Base-by-base conservation (phyloP, 2,888 invertebrate genomes). In the Oegoconia quadripuncta region DNA sequence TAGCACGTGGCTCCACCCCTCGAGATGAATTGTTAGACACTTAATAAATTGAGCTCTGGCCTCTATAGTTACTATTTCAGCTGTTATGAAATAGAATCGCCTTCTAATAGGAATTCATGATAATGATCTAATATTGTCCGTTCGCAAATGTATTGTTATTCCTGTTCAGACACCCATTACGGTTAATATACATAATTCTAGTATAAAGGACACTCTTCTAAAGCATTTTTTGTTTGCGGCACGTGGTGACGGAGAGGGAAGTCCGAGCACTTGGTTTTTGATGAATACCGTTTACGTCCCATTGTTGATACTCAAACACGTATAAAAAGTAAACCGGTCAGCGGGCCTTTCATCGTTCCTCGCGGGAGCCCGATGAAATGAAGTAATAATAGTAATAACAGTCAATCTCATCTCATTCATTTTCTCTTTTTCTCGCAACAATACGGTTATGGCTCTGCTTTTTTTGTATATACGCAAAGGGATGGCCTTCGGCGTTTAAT, bases 241-340 rank as follows among this genome's bases (percentile, higher is more conserved):
- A 15, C 17, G 11, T 29, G 29, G 15, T 13, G 15, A 15, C 9
- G 17, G 1, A 29, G 13, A 3, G 3, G 9, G 23, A 3, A 8
- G 23, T 8, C 4, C n/a, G n/a, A 23, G n/a, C 23, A 62, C 55
- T 59, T 52, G 56, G 75, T 78, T 72, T 71, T 71, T 51, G 69
- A 74, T 77, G 78, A 81, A 84, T 78, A 79, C 74, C 65, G 65
- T 82, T 82, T 77, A 78, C 76, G 75, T 81, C 74, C 78, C 78
- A 83, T 86, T 83, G 86, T 86, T 80, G 74, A 74, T 75, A 74
- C 74, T 70, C 70, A 63, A 74, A 71, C 71, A 66, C 65, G 65
- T 63, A 82, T 72, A 83, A 84, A 84, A 87, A 84, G 76, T 74
- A 72, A 84, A 84, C 83, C 84, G 84, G 86, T 81, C 83, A 79